A percentile compares a stretch with the other conserved stretches of the same genome.
Evolutionary conservation across 1,140 invertebrate species (phyloP).

Genomic region (Achroia grisella): DNA sequence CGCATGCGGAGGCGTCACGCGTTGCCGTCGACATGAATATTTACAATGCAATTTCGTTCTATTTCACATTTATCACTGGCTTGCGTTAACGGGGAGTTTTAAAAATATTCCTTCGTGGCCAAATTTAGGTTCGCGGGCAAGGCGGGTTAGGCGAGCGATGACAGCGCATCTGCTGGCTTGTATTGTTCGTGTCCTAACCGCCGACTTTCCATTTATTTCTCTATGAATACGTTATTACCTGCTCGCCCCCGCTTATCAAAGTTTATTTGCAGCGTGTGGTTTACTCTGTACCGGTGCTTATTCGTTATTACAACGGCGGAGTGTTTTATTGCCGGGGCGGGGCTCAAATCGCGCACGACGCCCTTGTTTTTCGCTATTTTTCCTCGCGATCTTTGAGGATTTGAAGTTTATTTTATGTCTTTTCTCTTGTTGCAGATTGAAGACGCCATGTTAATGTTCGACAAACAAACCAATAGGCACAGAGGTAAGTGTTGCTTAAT

Average conservation of each 20-base stretch:
- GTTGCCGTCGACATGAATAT: slow-evolving; percentile 52
- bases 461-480: slow-evolving; percentile 99
- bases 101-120: slow-evolving; percentile 50
- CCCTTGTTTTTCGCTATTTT: slow-evolving; percentile 65
- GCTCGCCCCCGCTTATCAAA: slow-evolving; percentile 72
- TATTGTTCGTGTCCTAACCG: slow-evolving; percentile 69
- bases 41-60: slow-evolving; percentile 57
- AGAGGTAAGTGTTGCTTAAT: slow-evolving; percentile 92
- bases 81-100: slow-evolving; percentile 46
- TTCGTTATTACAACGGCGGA: slow-evolving; percentile 70
- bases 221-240: slow-evolving; percentile 74
- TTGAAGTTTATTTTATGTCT: slow-evolving; percentile 53
- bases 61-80: slow-evolving; percentile 54
- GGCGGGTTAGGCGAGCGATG: slow-evolving; percentile 31
- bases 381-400: slow-evolving; percentile 46
- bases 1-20: slow-evolving; percentile 21
- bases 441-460: slow-evolving; percentile 99
- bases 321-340: slow-evolving; percentile 70
- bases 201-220: slow-evolving; percentile 73
- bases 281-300: slow-evolving; percentile 72
- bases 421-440: slow-evolving; percentile 93
- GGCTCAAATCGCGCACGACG: slow-evolving; percentile 60
- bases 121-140: slow-evolving; percentile 37
- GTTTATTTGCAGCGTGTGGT: slow-evolving; percentile 72
- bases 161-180: slow-evolving; percentile 58